phyloP scores from a whole-genome alignment of 1,140 invertebrate species.

The Drosophila malerkotliana region DNA sequence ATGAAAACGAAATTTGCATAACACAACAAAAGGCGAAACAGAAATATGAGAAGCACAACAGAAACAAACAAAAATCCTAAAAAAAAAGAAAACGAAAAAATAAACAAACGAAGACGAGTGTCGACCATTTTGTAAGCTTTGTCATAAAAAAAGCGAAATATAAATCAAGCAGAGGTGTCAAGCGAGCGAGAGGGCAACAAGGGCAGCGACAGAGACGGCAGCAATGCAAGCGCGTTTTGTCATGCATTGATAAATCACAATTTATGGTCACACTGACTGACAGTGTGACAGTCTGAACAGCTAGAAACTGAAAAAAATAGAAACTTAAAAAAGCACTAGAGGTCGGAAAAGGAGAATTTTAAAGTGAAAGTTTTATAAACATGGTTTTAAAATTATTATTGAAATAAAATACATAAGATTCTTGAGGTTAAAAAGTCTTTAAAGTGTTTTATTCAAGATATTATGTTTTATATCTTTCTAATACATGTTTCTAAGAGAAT shows the following conservation, averaged over 20 bases:
- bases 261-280: slow-evolving; percentile 49
- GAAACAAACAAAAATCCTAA: slow-evolving; percentile 1
- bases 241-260: slow-evolving; percentile 70
- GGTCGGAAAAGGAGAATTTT: slow-evolving; percentile 9
- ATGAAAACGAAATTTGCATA: slow-evolving; percentile 71
- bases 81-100: slow-evolving; percentile 14
- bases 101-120: slow-evolving; percentile 28
- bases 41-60: slow-evolving; percentile 21
- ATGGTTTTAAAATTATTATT: too few relatives aligned
- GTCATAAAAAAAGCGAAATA: slow-evolving; percentile 30
- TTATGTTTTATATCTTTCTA: too few relatives aligned
- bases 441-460: too few relatives aligned
- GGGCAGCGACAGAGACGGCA: slow-evolving; percentile 12
- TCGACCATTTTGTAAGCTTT: slow-evolving; percentile 49
- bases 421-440: too few relatives aligned
- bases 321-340: neutral
- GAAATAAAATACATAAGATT: too few relatives aligned
- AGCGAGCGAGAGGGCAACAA: slow-evolving; percentile 1
- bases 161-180: slow-evolving; percentile 53
- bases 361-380: neutral
- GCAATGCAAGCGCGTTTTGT: slow-evolving; percentile 64
- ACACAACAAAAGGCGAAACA: slow-evolving; percentile 44
- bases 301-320: neutral
- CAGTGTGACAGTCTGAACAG: neutral
- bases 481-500: too few relatives aligned